Evolutionary conservation across 2,113 vertebrate genomes (phyloP).

Genomic region (Salvelinus sp.): DNA sequence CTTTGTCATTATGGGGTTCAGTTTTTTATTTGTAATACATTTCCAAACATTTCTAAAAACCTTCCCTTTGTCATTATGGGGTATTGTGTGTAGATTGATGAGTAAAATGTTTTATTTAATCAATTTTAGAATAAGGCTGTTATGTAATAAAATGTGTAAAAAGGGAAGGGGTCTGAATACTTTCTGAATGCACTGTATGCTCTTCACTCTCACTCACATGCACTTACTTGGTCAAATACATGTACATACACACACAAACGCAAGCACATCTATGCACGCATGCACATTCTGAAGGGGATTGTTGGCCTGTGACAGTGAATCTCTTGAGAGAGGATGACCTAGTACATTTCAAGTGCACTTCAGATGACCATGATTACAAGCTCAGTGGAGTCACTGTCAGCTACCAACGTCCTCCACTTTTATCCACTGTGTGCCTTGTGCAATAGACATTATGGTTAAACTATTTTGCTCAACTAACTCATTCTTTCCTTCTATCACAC

Average conservation of each 20-base stretch:
- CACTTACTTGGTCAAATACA: conserved; percentile 2
- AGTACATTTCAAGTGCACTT: no score
- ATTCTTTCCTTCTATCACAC: no score
- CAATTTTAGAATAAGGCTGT: no score
- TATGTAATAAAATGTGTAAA: no score
- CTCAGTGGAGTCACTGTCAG: background rate
- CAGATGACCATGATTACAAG: background rate
- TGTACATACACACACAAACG: background rate
- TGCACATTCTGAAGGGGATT: background rate
- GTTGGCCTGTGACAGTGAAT: background rate
- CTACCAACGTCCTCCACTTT: background rate
- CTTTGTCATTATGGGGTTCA: no score
- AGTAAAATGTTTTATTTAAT: no score
- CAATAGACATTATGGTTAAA: background rate
- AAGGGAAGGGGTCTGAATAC: no score
- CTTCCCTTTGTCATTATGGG: no score
- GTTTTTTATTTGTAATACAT: no score
- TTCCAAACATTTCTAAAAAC: no score
- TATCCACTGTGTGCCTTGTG: background rate
- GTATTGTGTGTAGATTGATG: no score
- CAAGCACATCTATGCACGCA: background rate
- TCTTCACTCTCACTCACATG: background rate
- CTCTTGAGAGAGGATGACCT: background rate
- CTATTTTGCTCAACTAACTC: background rate
- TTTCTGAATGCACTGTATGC: no score